Percentiles rank a stretch among this genome's conserved stretches.
Evolutionary conservation across 2,113 vertebrate species (phyloP).

Genomic region (Euleptes europaea): DNA sequence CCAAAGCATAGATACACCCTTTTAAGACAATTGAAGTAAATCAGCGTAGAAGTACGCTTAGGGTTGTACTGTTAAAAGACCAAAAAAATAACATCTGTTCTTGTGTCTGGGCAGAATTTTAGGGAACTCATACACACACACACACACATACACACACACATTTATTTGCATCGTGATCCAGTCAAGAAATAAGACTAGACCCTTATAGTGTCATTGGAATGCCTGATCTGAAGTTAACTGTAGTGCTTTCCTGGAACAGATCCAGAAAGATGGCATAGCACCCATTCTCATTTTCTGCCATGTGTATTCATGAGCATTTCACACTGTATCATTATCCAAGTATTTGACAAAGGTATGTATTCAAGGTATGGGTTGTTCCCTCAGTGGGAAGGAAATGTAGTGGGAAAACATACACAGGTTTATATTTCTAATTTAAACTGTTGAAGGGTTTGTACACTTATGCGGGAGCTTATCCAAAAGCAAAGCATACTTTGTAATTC

Average conservation of each 20-base stretch:
- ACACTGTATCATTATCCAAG: not conserved
- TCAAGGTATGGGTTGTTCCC: not conserved
- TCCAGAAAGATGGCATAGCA: not conserved
- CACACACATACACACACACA: too few species aligned
- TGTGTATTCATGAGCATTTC: conserved; percentile 3
- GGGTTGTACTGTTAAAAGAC: not conserved
- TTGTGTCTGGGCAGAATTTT: not conserved
- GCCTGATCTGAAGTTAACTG: not conserved
- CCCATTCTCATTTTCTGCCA: not conserved
- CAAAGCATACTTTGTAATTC: not conserved
- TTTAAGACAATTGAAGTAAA: too few species aligned
- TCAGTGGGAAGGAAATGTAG: not conserved
- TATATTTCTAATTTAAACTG: not conserved
- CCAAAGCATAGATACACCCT: too few species aligned
- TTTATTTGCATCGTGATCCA: not conserved
- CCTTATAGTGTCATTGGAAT: not conserved
- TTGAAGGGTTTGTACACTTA: rapidly evolving
- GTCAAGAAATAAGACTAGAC: not conserved
- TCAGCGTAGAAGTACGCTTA: too few species aligned
- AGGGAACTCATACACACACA: not conserved
- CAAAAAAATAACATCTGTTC: not conserved
- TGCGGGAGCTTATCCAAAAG: not conserved
- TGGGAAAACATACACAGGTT: not conserved
- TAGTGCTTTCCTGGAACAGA: conserved; percentile 24
- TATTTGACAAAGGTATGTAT: not conserved